A percentile compares a stretch with the other conserved stretches of the same genome.
phyloP scores from a whole-genome alignment of 2,113 vertebrate genomes.

The Nothocercus nigrocapillus region DNA sequence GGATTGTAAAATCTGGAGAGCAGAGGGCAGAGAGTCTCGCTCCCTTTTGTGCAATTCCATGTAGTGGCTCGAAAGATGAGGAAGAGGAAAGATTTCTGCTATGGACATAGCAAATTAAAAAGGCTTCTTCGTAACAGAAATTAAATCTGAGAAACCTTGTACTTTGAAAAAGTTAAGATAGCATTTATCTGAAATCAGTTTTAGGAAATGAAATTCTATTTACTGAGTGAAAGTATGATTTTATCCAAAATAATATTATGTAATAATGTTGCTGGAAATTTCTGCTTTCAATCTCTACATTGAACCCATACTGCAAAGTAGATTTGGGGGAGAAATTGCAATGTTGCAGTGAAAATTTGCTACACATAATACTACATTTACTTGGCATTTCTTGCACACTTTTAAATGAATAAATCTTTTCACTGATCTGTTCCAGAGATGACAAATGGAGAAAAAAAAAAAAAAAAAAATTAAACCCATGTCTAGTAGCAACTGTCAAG shows the following conservation, averaged over 20 bases:
- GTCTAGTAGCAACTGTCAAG: neutral
- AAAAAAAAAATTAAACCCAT: neutral
- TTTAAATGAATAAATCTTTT: neutral
- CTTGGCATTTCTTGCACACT: neutral
- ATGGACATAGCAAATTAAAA: neutral
- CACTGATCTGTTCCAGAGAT: neutral
- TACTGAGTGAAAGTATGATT: neutral
- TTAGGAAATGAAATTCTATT: neutral
- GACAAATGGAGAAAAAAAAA: accelerated
- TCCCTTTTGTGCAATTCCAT: neutral
- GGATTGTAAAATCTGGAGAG: constrained; percentile 16
- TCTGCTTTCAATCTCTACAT: neutral
- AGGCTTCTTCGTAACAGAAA: neutral
- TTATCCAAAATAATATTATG: neutral
- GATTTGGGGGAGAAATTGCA: neutral
- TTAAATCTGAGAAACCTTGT: neutral
- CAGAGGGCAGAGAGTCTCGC: constrained; percentile 10
- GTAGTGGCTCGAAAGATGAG: neutral
- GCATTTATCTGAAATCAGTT: neutral
- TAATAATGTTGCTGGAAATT: neutral
- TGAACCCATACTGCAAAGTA: no score
- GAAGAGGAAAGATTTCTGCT: neutral
- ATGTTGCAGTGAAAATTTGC: neutral
- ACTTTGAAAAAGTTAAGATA: neutral
- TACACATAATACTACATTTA: neutral